phyloP scores from a whole-genome alignment of 2,888 invertebrate genomes.

The Synergus itoensis region DNA sequence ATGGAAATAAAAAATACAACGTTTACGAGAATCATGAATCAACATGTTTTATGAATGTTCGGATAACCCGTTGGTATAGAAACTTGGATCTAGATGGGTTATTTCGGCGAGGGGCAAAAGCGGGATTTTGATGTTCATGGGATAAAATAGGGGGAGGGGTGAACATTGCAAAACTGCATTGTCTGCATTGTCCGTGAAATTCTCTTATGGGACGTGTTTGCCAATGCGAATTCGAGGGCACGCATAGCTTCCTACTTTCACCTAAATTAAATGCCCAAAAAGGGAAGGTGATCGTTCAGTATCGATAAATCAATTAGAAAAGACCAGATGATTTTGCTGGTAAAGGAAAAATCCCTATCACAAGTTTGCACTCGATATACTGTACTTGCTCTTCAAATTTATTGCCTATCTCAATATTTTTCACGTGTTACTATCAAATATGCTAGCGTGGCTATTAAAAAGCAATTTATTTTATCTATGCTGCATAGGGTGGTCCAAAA shows the following conservation, averaged over 20 bases:
- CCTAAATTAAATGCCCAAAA: conserved; percentile 31
- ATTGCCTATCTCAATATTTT: background rate
- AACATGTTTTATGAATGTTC: conserved; percentile 71
- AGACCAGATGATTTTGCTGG: background rate
- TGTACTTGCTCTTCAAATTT: background rate
- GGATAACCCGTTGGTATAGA: conserved; percentile 59
- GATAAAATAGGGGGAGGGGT: conserved; percentile 46
- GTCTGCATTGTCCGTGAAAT: conserved; percentile 57
- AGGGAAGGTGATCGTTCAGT: conserved; percentile 26
- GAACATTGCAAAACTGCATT: conserved; percentile 72
- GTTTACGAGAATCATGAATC: conserved; percentile 68
- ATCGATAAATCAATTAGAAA: conserved; percentile 32
- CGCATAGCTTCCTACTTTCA: conserved; percentile 3
- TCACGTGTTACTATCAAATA: background rate
- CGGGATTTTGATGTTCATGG: conserved; percentile 37
- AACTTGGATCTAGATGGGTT: conserved; percentile 51
- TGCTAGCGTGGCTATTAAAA: background rate
- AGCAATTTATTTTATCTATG: background rate
- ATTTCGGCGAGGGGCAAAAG: conserved; percentile 50
- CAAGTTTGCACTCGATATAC: background rate
- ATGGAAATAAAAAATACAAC: conserved; percentile 65
- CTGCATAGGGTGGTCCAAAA: background rate
- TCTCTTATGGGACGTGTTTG: conserved; percentile 43
- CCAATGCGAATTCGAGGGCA: conserved; percentile 27
- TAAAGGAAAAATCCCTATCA: background rate